Evolutionary conservation across 1,140 invertebrate species (phyloP), one percentile per base, ranked within the genome.

Genomic region (Nixonia krombeini): DNA sequence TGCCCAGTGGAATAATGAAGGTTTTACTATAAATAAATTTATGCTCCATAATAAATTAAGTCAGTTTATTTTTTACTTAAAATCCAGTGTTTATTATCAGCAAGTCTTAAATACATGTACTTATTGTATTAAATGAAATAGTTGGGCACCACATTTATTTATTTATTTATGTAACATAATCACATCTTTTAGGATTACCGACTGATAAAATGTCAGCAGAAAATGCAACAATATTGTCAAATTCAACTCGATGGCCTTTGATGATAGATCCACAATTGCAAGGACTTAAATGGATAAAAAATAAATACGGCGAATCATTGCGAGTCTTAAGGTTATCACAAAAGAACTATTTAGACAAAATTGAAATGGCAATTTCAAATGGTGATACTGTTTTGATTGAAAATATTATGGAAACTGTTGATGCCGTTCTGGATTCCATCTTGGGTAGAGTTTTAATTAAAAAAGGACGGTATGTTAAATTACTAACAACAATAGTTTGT

Each of bases 241-340:
- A 93, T 81, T 95, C 94, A 0, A 90, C 94, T 33, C 87, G 96
- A 31, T 98, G 96, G 95, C 96, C 96, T 0, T 85, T 98, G 0
- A 96, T 98, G 87, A 97, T 98, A 63, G 96, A 98, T 86, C 96
- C 96, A 1, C 94, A 95, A 76, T 71, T 91, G 76, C 94, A 96
- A 88, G 96, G 95, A 3, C 89, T 97, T n/a, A 97, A 97, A 80
- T 98, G 96, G 96, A 96, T 98, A 35, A 97, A 96, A 84, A 92
- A 87, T 5, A 92, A 89, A 72, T 94, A 91, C 70, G 92, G 91
- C 0, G 87, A 90, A 0, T 79, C 88, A 0, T 80, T 98, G 18
- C 88, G 90, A 58, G 89, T 95, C 1, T 86, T 97, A 2, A 87
- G 94, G 9, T 83, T 96, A 1, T 93, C 91, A 2, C 91, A 94